phyloP scores from a whole-genome alignment of 2,888 invertebrate genomes.

The Cataglyphis rosenhaueri region DNA sequence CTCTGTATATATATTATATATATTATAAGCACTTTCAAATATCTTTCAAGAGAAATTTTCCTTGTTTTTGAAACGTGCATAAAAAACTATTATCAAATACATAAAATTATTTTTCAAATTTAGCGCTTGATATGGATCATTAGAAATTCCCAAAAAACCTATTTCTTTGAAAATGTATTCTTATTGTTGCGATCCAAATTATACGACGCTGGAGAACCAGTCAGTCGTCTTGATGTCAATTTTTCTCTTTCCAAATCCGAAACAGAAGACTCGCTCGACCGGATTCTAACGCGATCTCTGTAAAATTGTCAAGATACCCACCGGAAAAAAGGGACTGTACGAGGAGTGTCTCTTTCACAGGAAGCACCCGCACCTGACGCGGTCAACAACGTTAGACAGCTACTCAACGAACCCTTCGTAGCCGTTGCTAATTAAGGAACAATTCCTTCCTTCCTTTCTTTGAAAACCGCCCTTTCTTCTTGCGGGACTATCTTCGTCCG shows the following conservation, averaged over 20 bases:
- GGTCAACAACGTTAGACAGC: constrained; percentile 49
- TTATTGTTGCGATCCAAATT: not conserved
- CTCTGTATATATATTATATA: not conserved
- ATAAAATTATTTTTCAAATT: not conserved
- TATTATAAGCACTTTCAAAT: not conserved
- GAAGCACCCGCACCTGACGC: constrained; percentile 62
- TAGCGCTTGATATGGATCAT: not conserved
- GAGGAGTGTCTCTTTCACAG: constrained; percentile 59
- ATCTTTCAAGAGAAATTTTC: not conserved
- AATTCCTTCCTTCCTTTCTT: constrained; percentile 62
- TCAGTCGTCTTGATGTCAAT: constrained; percentile 16
- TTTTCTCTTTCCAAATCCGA: constrained; percentile 19
- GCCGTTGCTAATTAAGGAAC: constrained; percentile 69
- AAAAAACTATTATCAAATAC: not conserved
- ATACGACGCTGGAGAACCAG: constrained; percentile 27
- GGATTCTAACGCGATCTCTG: constrained; percentile 49
- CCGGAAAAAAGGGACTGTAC: constrained; percentile 67
- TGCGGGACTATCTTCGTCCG: constrained; percentile 19
- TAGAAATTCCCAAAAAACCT: not conserved
- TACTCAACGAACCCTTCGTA: constrained; percentile 53
- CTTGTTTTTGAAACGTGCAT: not conserved
- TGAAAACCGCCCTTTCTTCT: constrained; percentile 44
- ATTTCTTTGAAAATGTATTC: not conserved
- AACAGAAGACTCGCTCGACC: constrained; percentile 49
- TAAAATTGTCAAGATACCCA: constrained; percentile 58